Base-by-base conservation (phyloP, 2,888 invertebrate species). In the Chalcis sispes region DNA sequence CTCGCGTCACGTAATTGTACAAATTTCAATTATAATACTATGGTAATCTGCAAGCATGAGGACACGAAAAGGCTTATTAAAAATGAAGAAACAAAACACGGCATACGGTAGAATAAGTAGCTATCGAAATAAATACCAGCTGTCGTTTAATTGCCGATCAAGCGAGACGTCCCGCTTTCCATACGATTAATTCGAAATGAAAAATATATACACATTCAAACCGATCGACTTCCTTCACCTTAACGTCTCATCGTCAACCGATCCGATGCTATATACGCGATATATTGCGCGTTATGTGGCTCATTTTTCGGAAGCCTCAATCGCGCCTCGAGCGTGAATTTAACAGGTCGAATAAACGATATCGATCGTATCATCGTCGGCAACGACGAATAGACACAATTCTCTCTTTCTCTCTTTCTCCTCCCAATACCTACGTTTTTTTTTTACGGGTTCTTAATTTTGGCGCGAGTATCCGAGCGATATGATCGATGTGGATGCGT, bases 141-240 rank as follows among this genome's bases (percentile, higher is more conserved):
- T 36, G 67, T 36, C 62, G 36, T 54, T 62, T 74, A 74, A 74
- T 74, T 56, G 48, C 36, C 69, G 27, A 42, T 13, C 42, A 15
- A n/a, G n/a, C n/a, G n/a, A 13, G 66, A 25, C 13, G 71, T 8
- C 27, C 36, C 15, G 27, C 64, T 70, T 66, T 66, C 65, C 75
- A 59, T 52, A 15, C 52, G 65, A 75, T 75, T 71, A 75, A 75
- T 59, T 61, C 65, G 52, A 36, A 27, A n/a, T n/a, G n/a, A n/a
- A n/a, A n/a, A n/a, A n/a, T n/a, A n/a, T n/a, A n/a, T n/a, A n/a
- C n/a, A n/a, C 25, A 13, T 18, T 42, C 25, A 18, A 40, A 29
- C 58, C 27, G 23, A 23, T 40, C 20, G 58, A 58, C 40, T 42
- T 59, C 18, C 18, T 10, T 50, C 5, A 23, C 7, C 48, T 20